phyloP scores from a whole-genome alignment of 2,113 vertebrate species.

The Sarotherodon lohbergeri region DNA sequence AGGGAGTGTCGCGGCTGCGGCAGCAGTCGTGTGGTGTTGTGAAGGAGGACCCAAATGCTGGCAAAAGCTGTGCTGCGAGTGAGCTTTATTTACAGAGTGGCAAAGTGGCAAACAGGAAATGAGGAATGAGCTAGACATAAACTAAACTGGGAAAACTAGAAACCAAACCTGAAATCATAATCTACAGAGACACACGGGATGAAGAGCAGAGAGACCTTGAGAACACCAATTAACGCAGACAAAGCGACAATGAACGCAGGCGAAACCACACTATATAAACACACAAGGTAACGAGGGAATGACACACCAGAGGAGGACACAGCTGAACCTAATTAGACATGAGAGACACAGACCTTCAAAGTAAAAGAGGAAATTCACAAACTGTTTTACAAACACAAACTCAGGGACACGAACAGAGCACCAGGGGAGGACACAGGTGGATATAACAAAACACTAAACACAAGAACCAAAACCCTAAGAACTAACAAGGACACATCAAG shows the following conservation, averaged over 20 bases:
- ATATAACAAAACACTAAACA: background rate
- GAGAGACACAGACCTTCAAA: background rate
- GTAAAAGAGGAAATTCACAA: background rate
- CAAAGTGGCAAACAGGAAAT: no score
- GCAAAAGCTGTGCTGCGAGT: no score
- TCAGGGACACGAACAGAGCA: background rate
- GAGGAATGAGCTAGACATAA: no score
- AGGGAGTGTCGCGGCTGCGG: no score
- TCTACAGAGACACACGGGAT: no score
- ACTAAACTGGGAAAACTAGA: no score
- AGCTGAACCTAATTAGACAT: background rate
- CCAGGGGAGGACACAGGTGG: rapidly evolving
- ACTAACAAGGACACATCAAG: background rate
- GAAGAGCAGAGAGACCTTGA: no score
- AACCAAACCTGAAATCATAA: no score
- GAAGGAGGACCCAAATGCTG: no score
- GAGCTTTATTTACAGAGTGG: no score
- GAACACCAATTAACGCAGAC: background rate
- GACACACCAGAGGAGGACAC: background rate
- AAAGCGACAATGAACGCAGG: background rate
- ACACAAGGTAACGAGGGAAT: background rate
- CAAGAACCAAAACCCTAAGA: background rate
- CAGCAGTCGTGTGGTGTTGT: no score
- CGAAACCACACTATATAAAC: background rate
- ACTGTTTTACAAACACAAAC: background rate